phyloP scores from a whole-genome alignment of 2,888 invertebrate genomes.

The Eugnorisma glareosa region DNA sequence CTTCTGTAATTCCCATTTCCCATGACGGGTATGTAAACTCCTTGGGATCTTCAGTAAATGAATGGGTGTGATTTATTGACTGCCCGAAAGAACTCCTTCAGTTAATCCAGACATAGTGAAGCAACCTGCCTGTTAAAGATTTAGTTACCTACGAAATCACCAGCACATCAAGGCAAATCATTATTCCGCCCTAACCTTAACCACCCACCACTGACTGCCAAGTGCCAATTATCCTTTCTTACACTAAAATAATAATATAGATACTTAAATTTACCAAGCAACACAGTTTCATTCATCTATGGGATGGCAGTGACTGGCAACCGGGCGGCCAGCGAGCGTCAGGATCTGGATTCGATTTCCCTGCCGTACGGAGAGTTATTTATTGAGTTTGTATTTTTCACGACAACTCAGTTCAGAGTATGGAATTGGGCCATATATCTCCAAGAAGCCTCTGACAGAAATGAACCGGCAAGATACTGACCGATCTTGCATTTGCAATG shows the following conservation, averaged over 20 bases:
- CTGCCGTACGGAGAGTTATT: neutral
- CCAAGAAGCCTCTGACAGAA: neutral
- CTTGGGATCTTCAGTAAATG: neutral
- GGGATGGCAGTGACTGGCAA: neutral
- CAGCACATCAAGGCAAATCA: neutral
- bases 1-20: neutral
- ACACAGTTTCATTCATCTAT: too few relatives aligned
- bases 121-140: too few relatives aligned
- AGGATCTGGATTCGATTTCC: conserved; percentile 5
- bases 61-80: neutral
- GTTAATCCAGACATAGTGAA: neutral
- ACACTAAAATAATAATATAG: neutral
- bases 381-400: neutral
- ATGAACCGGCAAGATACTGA: neutral
- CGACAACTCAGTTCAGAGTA: neutral
- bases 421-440: neutral
- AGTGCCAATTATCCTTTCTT: neutral
- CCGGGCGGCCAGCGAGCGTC: neutral
- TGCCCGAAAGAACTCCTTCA: neutral
- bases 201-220: neutral
- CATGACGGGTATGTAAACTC: neutral
- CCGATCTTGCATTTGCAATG: neutral
- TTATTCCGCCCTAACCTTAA: conserved; percentile 8
- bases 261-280: neutral
- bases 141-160: conserved; percentile 13